Conservation (phyloP, 64 coral and sea anemone genomes). For the Hydrozoanthus tunicans region DNA sequence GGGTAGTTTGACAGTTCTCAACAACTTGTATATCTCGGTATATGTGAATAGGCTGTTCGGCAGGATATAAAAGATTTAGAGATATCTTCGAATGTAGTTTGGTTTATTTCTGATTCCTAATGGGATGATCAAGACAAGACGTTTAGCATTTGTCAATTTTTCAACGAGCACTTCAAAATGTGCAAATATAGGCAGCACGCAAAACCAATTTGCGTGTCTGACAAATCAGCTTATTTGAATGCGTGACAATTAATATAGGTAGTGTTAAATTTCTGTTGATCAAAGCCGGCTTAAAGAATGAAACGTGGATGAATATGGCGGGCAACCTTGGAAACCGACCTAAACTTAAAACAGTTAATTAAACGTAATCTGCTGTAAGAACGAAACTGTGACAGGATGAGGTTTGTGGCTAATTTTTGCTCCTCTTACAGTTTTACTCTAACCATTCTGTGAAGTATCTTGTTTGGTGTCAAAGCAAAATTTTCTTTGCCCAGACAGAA, state of each 20-base stretch:
- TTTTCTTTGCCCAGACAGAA: not conserved
- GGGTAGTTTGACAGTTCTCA: too few species aligned
- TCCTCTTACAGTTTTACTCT: not conserved
- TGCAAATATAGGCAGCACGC: not conserved
- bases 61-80: not conserved
- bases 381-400: slow-evolving; percentile 1
- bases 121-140: not conserved
- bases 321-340: not conserved
- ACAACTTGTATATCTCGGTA: not conserved
- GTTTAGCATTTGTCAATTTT: slow-evolving; percentile 15
- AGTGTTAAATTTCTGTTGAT: slow-evolving; percentile 8
- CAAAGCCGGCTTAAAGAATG: not conserved
- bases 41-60: not conserved
- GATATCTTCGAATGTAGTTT: not conserved
- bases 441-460: too few species aligned
- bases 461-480: slow-evolving; percentile 8
- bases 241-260: slow-evolving; percentile 29
- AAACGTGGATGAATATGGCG: not conserved
- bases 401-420: slow-evolving; percentile 10
- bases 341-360: not conserved
- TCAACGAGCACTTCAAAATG: slow-evolving; percentile 22
- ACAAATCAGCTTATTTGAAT: not conserved
- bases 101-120: not conserved
- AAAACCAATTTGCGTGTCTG: not conserved
- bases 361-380: not conserved